These are phyloP conservation scores for Drosophila macrothrix DNA, from an alignment of 2,888 invertebrate genomes.

Conservation along the genomic window DNA sequence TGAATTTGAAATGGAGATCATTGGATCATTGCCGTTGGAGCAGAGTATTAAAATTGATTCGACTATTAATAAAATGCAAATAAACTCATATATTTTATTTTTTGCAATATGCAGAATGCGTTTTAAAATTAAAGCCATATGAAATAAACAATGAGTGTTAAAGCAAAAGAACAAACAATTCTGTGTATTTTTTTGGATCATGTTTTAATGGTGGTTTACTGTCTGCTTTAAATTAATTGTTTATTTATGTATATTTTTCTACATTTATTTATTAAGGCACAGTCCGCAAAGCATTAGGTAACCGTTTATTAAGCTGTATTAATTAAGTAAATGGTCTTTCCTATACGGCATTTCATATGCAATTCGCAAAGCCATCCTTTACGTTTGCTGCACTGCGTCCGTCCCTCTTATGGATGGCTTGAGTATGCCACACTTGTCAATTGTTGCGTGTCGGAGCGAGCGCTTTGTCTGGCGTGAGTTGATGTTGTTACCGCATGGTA, in stretches of 20 bases:
- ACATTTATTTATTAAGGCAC: not conserved
- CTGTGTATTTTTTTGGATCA: not conserved
- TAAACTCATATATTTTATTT: constrained; percentile 24
- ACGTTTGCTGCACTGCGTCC: constrained; percentile 9
- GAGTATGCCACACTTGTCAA: constrained; percentile 32
- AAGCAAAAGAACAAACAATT: constrained; percentile 1
- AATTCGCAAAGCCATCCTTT: constrained; percentile 2
- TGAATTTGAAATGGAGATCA: too few species aligned
- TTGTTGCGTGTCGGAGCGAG: constrained; percentile 50
- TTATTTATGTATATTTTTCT: too few species aligned
- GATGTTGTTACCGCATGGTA: constrained; percentile 23
- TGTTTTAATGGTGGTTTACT: not conserved
- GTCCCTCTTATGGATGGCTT: constrained; percentile 5
- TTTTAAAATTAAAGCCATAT: constrained; percentile 39
- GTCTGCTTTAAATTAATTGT: not conserved
- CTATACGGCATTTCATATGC: not conserved
- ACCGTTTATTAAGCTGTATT: constrained; percentile 13
- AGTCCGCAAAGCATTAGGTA: not conserved
- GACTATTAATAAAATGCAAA: constrained; percentile 28
- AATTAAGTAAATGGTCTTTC: constrained; percentile 36
- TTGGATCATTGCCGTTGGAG: constrained; percentile 36
- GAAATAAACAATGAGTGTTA: constrained; percentile 59
- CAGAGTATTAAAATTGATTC: constrained; percentile 51
- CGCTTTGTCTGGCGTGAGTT: constrained; percentile 13
- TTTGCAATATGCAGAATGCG: constrained; percentile 19